These are phyloP conservation scores for Pachycephus smyrnensis DNA, from an alignment of 2,888 invertebrate species.

Conservation along the genomic window DNA sequence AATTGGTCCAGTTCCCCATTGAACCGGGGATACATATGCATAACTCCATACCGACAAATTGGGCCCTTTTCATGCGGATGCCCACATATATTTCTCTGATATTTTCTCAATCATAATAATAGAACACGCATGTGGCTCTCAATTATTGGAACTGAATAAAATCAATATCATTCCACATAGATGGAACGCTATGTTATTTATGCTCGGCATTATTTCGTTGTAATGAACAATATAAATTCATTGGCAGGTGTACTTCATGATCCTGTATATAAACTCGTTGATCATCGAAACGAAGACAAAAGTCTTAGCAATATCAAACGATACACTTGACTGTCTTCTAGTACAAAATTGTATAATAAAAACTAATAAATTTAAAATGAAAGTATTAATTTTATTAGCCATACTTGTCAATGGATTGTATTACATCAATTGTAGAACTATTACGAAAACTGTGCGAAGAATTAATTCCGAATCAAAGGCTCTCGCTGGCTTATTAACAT, in stretches of 20 bases:
- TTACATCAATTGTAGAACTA: neutral
- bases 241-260: neutral
- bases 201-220: slow-evolving; percentile 21
- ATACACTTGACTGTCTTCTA: neutral
- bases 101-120: neutral
- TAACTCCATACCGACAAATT: no score
- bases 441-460: neutral
- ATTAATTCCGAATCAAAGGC: slow-evolving; percentile 22
- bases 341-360: slow-evolving; percentile 8
- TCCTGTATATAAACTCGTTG: slow-evolving; percentile 17
- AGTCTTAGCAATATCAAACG: neutral
- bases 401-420: neutral
- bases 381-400: neutral
- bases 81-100: neutral
- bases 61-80: no score
- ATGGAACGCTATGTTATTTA: slow-evolving; percentile 16
- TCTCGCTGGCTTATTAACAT: slow-evolving; percentile 72
- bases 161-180: neutral
- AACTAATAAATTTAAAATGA: neutral
- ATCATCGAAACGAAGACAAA: slow-evolving; percentile 21
- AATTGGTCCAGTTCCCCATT: no score
- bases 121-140: neutral
- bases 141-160: neutral
- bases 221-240: slow-evolving; percentile 37
- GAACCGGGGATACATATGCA: no score